Evolutionary conservation across 2,113 vertebrate species (phyloP).

Genomic region (Aptenodytes forsteri): DNA sequence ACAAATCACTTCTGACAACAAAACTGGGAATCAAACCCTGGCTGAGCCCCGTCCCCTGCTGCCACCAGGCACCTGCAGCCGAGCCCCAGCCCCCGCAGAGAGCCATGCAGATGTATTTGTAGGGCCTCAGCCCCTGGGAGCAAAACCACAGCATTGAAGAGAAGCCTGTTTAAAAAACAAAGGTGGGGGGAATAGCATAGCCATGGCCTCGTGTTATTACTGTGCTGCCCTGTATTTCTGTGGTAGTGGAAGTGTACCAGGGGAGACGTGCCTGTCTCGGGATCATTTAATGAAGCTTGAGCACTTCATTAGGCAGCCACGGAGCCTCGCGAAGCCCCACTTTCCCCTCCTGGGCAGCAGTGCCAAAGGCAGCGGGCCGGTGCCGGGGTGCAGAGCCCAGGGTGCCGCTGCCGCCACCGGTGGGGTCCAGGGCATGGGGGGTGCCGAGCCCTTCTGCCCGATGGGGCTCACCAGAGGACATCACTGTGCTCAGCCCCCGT

Average conservation of each 20-base stretch:
- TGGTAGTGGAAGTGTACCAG: background rate
- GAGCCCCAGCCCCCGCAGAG: background rate
- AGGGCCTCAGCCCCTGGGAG: background rate
- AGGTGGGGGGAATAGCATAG: background rate
- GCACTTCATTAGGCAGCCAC: background rate
- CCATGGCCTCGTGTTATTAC: background rate
- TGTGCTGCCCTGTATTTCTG: background rate
- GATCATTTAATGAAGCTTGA: background rate
- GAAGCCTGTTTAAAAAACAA: background rate
- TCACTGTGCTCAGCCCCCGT: background rate
- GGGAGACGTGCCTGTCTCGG: background rate
- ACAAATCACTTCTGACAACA: background rate
- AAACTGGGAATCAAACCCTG: background rate
- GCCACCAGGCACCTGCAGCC: background rate
- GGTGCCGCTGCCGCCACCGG: fast-evolving
- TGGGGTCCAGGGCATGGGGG: fast-evolving
- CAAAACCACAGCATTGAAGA: background rate
- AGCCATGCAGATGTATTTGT: background rate
- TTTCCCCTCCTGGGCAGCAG: background rate
- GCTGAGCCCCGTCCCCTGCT: background rate
- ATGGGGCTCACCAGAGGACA: background rate
- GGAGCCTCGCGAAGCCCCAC: background rate
- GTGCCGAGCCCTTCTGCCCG: background rate
- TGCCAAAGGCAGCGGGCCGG: background rate
- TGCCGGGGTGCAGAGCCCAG: background rate